Base-by-base conservation (phyloP, 2,113 vertebrate species). In the Variabilichromis moorii region DNA sequence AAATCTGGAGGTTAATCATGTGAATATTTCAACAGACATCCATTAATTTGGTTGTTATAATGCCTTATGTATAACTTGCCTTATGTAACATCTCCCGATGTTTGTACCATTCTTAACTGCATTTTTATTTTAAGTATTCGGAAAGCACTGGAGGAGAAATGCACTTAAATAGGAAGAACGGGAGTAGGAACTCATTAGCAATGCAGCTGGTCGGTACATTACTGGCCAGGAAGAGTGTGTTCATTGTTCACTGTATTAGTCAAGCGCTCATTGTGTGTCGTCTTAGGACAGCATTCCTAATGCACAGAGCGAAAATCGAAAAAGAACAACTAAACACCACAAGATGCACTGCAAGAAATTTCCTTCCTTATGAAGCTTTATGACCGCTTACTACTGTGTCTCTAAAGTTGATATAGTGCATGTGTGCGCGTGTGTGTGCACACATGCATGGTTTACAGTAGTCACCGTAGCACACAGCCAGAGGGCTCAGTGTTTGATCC, bases 401-500 rank as follows among this genome's bases (percentile, higher is more conserved):
- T 73, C 78, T 54, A 76, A 21, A 86, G 83, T 28, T 42, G 88
- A 82, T 84, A 82, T 85, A 51, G 45, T 71, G 33, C 19, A 85
- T 82, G 73, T 88, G 73, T 90, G 66, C 14, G 0, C 5, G 24
- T 8, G 28, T 61, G 57, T 31, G 33, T 8, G 13, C 5, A 12
- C 24, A 9, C 12, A 35, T 16, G 55, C 88, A 86, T 78, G 79
- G 86, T 55, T 93, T 93, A 92, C 90, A 92, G 93, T 91, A 89
- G 89, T 88, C 61, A 81, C 87, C 87, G 13, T 82, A 89, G 90
- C 94, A 90, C 92, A 94, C 89, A 94, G 95, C 96, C 96, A 84
- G 94, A 93, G 94, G 95, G 94, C 94, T 95, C 94, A 93, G 95
- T 95, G 96, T 96, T 96, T 97, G 96, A 97, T 96, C 96, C 93